Evolutionary conservation across 2,113 vertebrate genomes (phyloP).

Genomic region (Oceanites oceanicus): DNA sequence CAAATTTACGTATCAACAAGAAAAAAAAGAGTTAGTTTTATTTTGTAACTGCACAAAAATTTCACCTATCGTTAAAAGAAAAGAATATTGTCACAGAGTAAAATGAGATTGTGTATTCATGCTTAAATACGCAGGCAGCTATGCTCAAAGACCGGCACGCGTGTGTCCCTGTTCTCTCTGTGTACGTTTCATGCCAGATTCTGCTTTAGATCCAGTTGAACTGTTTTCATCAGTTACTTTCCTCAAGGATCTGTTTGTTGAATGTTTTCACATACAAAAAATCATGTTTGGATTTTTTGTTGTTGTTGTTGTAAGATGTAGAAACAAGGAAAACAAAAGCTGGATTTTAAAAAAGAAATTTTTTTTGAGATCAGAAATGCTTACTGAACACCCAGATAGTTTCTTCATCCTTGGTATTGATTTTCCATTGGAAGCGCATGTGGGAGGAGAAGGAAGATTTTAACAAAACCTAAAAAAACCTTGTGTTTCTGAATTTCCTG

Average conservation of each 20-base stretch:
- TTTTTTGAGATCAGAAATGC: background rate
- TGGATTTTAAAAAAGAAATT: background rate
- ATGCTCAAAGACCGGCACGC: fast-evolving
- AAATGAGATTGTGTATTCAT: background rate
- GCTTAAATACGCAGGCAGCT: background rate
- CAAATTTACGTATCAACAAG: background rate
- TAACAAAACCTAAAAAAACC: background rate
- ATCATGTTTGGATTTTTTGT: background rate
- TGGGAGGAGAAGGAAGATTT: background rate
- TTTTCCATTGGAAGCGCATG: background rate
- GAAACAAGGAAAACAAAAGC: background rate
- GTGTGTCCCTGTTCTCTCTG: background rate
- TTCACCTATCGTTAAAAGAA: background rate
- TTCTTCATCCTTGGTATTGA: background rate
- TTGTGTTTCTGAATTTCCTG: background rate
- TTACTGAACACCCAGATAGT: background rate
- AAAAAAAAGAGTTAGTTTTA: background rate
- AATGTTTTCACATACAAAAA: background rate
- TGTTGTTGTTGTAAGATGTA: background rate
- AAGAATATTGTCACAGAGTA: background rate
- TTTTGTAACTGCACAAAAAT: background rate
- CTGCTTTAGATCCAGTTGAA: background rate
- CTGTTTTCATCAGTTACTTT: background rate
- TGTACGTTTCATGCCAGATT: background rate
- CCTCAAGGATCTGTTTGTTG: background rate